Evolutionary conservation across 2,888 invertebrate species (phyloP).

Genomic region (Pterostichus madidus): DNA sequence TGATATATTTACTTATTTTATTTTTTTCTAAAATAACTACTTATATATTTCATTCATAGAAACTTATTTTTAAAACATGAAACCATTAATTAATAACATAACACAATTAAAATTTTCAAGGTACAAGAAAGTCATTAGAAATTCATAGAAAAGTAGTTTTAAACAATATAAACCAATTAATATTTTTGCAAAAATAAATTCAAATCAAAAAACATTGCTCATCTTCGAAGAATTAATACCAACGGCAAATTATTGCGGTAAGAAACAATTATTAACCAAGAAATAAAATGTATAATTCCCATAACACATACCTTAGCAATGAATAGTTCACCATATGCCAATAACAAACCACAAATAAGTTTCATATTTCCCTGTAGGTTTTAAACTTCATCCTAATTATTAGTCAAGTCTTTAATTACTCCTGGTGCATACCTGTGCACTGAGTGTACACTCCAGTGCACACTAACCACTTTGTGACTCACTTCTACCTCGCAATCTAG

Average conservation of each 20-base stretch:
- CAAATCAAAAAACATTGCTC: background rate
- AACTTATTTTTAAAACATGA: too few species aligned
- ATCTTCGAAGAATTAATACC: background rate
- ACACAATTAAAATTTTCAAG: too few species aligned
- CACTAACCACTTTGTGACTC: constrained; percentile 11
- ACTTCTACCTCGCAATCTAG: constrained; percentile 1
- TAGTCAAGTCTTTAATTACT: background rate
- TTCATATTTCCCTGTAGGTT: constrained; percentile 27
- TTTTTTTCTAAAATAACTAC: too few species aligned
- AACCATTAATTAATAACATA: too few species aligned
- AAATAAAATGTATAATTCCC: background rate
- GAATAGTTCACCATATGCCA: background rate
- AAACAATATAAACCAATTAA: too few species aligned
- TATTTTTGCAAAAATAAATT: background rate
- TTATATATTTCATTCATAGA: too few species aligned
- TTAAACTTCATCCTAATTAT: too few species aligned
- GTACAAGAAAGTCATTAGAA: too few species aligned
- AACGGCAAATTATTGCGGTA: background rate
- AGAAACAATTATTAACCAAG: background rate
- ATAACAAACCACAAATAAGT: background rate
- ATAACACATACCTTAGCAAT: background rate
- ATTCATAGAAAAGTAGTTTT: too few species aligned
- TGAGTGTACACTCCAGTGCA: constrained; percentile 6
- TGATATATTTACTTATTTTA: too few species aligned
- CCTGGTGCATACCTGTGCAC: constrained; percentile 38